phyloP scores from a whole-genome alignment of 2,888 invertebrate genomes.

The Spilarctia lutea region DNA sequence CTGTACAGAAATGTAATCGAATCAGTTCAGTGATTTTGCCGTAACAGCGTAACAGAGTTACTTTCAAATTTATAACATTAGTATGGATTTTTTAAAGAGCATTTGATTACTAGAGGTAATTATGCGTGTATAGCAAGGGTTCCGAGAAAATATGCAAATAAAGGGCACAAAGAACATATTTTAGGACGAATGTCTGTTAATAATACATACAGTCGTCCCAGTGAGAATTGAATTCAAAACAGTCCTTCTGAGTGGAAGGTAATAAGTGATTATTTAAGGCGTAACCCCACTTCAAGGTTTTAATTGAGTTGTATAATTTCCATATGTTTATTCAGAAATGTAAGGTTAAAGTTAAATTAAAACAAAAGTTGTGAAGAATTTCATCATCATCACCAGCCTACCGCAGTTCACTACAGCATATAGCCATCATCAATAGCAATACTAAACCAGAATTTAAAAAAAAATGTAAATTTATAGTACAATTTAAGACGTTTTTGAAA shows the following conservation, averaged over 20 bases:
- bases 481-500: too few relatives aligned
- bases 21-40: too few relatives aligned
- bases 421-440: too few relatives aligned
- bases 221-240: background rate
- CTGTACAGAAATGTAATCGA: too few relatives aligned
- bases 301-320: background rate
- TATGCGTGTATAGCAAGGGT: background rate
- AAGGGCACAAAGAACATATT: background rate
- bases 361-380: too few relatives aligned
- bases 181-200: background rate
- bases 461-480: too few relatives aligned
- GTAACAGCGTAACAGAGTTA: too few relatives aligned
- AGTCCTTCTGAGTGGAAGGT: background rate
- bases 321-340: background rate
- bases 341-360: background rate
- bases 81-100: background rate
- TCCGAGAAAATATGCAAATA: conserved; percentile 3
- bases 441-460: too few relatives aligned
- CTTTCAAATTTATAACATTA: too few relatives aligned
- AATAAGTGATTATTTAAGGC: background rate
- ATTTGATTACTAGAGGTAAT: background rate
- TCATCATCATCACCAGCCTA: too few relatives aligned
- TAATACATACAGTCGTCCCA: background rate
- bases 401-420: too few relatives aligned
- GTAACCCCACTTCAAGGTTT: background rate